phyloP scores from a whole-genome alignment of 1,140 invertebrate genomes.

The Anoplolepis gracilipes region DNA sequence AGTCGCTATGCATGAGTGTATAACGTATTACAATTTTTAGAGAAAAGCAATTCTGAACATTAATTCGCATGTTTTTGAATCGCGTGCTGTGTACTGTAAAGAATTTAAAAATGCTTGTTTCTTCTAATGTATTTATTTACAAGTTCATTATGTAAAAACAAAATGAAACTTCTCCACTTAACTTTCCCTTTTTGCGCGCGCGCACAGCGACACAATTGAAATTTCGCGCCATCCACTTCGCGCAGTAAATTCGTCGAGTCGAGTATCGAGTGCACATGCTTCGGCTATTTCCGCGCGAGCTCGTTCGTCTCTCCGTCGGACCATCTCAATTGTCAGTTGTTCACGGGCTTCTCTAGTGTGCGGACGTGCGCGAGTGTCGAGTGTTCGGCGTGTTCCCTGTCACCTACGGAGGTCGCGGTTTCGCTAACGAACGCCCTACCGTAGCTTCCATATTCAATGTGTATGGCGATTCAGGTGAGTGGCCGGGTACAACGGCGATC shows the following conservation, averaged over 20 bases:
- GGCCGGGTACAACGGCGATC: background rate
- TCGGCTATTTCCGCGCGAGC: slow-evolving; percentile 51
- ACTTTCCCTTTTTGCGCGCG: too few relatives aligned
- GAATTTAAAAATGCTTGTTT: background rate
- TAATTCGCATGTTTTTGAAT: background rate
- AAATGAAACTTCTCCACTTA: background rate
- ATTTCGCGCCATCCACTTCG: background rate
- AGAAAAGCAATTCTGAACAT: background rate
- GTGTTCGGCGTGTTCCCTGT: slow-evolving; percentile 73
- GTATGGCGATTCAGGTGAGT: slow-evolving; percentile 88
- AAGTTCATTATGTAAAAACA: background rate
- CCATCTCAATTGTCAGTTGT: slow-evolving; percentile 72
- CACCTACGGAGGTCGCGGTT: slow-evolving; percentile 80
- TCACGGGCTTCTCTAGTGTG: slow-evolving; percentile 75
- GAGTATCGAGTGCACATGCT: too few relatives aligned
- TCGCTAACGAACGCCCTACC: slow-evolving; percentile 83
- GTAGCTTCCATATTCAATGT: slow-evolving; percentile 88
- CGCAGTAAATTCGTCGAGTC: too few relatives aligned
- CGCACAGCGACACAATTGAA: background rate
- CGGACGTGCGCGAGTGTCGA: slow-evolving; percentile 64
- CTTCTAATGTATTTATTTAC: background rate
- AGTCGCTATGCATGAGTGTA: too few relatives aligned
- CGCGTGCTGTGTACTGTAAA: background rate
- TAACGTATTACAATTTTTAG: background rate
- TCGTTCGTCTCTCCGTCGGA: background rate